phyloP scores from a whole-genome alignment of 2,113 vertebrate species.

The Puntigrus tetrazona region DNA sequence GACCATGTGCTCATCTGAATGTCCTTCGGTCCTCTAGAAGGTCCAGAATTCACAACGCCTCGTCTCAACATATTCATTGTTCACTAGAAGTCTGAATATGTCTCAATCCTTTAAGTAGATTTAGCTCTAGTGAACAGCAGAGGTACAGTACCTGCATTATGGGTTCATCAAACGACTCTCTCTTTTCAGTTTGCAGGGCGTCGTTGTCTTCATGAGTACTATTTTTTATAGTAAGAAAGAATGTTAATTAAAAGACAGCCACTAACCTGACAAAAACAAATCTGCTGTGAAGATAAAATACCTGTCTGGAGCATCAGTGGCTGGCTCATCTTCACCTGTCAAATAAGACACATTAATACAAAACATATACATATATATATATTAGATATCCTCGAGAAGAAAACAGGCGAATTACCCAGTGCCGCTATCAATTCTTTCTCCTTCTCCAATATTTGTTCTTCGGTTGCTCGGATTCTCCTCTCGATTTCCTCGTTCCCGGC shows the following conservation, averaged over 20 bases:
- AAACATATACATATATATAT: too few relatives aligned
- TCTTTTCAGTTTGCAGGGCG: background rate
- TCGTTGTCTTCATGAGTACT: background rate
- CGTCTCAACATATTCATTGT: background rate
- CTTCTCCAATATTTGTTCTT: conserved; percentile 65
- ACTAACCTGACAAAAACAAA: background rate
- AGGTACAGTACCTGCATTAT: conserved; percentile 36
- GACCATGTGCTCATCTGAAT: conserved; percentile 44
- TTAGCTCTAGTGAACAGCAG: background rate
- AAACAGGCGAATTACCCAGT: conserved; percentile 58
- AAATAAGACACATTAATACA: background rate
- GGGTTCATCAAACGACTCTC: background rate
- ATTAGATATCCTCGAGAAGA: background rate
- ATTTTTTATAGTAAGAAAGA: conserved; percentile 4
- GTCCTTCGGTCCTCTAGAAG: conserved; percentile 32
- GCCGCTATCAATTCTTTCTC: conserved; percentile 63
- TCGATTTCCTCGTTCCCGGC: conserved; percentile 69
- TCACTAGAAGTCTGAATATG: background rate
- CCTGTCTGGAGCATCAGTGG: conserved; percentile 19
- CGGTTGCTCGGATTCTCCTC: conserved; percentile 61
- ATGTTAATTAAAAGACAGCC: background rate
- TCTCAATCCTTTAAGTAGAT: background rate
- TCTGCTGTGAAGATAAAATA: conserved; percentile 4
- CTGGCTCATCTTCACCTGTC: conserved; percentile 12
- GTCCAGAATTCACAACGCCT: background rate